Percentiles rank a stretch among this genome's conserved stretches.
phyloP scores from a whole-genome alignment of 2,797 vertebrate genomes.

The Bradypodion pumilum region DNA sequence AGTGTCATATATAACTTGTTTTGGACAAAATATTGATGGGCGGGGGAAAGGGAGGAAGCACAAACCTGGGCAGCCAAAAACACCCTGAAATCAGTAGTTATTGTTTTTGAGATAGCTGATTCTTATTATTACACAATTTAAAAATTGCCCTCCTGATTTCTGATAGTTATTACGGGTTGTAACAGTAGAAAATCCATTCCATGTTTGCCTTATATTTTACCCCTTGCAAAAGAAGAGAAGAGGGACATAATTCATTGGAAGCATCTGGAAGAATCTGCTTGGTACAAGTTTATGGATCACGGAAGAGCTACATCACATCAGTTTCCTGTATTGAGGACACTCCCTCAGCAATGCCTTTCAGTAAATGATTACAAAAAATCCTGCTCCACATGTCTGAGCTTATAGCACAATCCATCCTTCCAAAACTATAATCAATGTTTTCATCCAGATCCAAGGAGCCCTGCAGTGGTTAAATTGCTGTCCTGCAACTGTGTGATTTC shows the following conservation, averaged over 20 bases:
- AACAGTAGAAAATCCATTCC: neutral
- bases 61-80: neutral
- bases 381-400: no score
- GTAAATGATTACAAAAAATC: no score
- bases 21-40: neutral
- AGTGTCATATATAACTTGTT: neutral
- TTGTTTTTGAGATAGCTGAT: neutral
- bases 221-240: neutral
- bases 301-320: no score
- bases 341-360: no score
- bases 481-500: no score
- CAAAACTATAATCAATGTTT: no score
- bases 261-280: no score
- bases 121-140: neutral
- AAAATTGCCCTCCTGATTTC: neutral
- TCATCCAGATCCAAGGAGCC: no score
- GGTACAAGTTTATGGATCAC: no score
- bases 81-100: neutral
- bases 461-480: no score
- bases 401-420: no score
- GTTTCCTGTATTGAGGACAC: no score
- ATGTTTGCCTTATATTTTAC: neutral
- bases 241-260: neutral
- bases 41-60: neutral
- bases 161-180: neutral